A percentile compares a stretch with the other conserved stretches of the same genome.
Evolutionary conservation across 2,797 vertebrate species (phyloP).

Genomic region (Enteromius mattozi): DNA sequence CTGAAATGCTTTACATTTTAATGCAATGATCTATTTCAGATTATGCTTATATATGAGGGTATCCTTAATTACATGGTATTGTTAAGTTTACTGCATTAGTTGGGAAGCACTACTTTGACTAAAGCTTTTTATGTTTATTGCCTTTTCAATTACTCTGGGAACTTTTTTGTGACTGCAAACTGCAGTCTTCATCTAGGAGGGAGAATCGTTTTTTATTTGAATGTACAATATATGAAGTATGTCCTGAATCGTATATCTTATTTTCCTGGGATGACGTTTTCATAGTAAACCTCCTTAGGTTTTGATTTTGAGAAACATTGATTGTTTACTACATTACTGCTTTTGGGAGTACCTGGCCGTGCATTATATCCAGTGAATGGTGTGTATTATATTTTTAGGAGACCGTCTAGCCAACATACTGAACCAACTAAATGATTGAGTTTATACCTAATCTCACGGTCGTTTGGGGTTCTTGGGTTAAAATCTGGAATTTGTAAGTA

Average conservation of each 20-base stretch:
- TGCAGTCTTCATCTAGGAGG: slow-evolving; percentile 1
- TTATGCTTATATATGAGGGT: slow-evolving; percentile 21
- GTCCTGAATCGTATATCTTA: slow-evolving; percentile 1
- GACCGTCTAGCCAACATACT: background rate
- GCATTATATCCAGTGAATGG: background rate
- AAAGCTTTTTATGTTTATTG: slow-evolving; percentile 17
- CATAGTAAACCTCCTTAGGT: background rate
- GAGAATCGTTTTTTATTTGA: slow-evolving; percentile 49
- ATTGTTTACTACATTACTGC: background rate
- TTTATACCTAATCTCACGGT: background rate
- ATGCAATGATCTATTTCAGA: background rate
- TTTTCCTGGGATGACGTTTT: background rate
- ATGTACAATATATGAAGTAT: slow-evolving; percentile 16
- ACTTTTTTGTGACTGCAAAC: slow-evolving; percentile 1
- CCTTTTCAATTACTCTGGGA: slow-evolving; percentile 16
- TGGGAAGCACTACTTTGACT: background rate
- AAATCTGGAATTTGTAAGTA: slow-evolving; percentile 20
- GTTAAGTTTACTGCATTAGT: background rate
- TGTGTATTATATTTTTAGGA: background rate
- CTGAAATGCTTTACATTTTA: slow-evolving; percentile 10
- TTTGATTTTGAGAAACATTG: background rate
- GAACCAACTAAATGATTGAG: background rate
- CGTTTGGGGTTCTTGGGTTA: slow-evolving; percentile 7
- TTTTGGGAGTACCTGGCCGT: background rate
- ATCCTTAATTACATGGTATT: background rate